phyloP scores from a whole-genome alignment of 2,888 invertebrate species.

The Archips xylosteana region DNA sequence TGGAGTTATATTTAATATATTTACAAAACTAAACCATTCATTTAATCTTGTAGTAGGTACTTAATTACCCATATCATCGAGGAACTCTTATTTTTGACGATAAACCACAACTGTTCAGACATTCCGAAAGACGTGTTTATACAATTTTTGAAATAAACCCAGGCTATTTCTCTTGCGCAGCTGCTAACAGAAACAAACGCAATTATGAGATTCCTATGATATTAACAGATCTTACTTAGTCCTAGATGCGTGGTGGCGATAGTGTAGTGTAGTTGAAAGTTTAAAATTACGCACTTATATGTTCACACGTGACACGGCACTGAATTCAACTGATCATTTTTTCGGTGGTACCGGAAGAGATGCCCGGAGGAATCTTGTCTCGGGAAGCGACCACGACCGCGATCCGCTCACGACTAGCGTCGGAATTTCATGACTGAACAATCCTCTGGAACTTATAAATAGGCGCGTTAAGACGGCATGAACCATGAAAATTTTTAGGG shows the following conservation, averaged over 20 bases:
- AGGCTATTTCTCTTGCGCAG: slow-evolving; percentile 34
- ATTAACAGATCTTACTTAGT: slow-evolving; percentile 54
- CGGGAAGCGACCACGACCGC: slow-evolving; percentile 64
- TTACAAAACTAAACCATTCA: not conserved
- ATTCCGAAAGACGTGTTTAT: slow-evolving; percentile 34
- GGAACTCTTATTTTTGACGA: slow-evolving; percentile 4
- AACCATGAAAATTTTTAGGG: slow-evolving; percentile 55
- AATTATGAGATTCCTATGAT: slow-evolving; percentile 24
- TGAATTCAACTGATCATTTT: slow-evolving; percentile 62
- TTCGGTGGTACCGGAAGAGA: slow-evolving; percentile 46
- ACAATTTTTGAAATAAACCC: slow-evolving; percentile 40
- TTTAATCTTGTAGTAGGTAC: not conserved
- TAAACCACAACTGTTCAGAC: slow-evolving; percentile 37
- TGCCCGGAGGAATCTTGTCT: slow-evolving; percentile 12
- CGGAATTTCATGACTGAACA: slow-evolving; percentile 76
- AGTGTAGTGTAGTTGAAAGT: slow-evolving; percentile 52
- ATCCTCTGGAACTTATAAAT: slow-evolving; percentile 86
- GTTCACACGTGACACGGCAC: slow-evolving; percentile 62
- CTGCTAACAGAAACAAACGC: slow-evolving; percentile 33
- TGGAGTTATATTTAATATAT: not conserved
- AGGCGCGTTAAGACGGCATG: slow-evolving; percentile 68
- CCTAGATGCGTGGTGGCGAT: slow-evolving; percentile 53
- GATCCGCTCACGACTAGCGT: slow-evolving; percentile 72
- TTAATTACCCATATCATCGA: not conserved
- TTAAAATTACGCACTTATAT: slow-evolving; percentile 66